Evolutionary conservation across 1,140 invertebrate genomes (phyloP), one percentile per base, ranked within the genome.

Genomic region (Venustaconcha ellipsiformis): DNA sequence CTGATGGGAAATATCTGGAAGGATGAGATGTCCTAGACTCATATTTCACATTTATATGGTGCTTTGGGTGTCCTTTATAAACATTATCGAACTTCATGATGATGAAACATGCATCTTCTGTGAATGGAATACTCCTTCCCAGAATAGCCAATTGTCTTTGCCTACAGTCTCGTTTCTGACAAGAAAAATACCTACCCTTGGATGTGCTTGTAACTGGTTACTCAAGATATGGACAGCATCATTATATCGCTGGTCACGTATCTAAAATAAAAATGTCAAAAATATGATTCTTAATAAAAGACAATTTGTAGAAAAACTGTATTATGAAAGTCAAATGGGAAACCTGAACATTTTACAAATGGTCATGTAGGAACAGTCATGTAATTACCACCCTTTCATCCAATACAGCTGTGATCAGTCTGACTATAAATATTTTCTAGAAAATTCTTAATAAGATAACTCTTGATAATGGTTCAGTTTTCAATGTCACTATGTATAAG

Each of bases 181-280:
- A 37, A 66, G 56, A 11, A 17, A 69, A n/a, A 56, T 37, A 83
- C 90, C 87, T 90, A 94, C 94, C 87, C 92, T 92, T 55, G 92
- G 90, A 84, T 94, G 92, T 65, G 91, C 88, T 81, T 94, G 92
- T 30, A 94, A 83, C 76, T 95, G 92, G 79, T 93, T 92, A 73
- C 91, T 92, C 66, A 99, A 92, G 65, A 98, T 91, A 86, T 96
- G 94, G 74, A 99, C 95, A 14, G 95, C 95, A 87, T 99, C 97
- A 78, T 92, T 92, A 86, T 96, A 98, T 80, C 94, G 92, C 76
- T 95, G 94, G 86, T 99, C 97, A 91, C 96, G 97, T 80, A 99
- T 97, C 96, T 98, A 89, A 78, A 93, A 92, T 62, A 70, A 57
- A 59, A 74, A 37, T 67, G 14, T 57, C 13, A 30, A 67, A 56